A percentile compares a stretch with the other conserved stretches of the same genome.
Conservation (phyloP, 2,113 vertebrate genomes). For the crab-eating macaque (Macaca fascicularis) region T2T-MFA8v1.1 NC_088375.1:137304501-137305000, state of each 20-base stretch:
- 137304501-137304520: neutral
- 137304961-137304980: neutral
- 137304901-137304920: neutral
- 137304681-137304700: neutral
- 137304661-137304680: neutral
- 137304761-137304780: neutral
- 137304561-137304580: neutral
- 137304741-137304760: neutral
- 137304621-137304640: neutral
- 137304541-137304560: slow-evolving; percentile 31
- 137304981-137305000: neutral
- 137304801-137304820: neutral
- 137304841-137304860: neutral
- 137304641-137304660: neutral
- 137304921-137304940: neutral
- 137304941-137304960: neutral
- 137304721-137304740: neutral
- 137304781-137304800: neutral
- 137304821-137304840: neutral
- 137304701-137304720: neutral
- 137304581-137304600: slow-evolving; percentile 29
- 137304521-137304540: slow-evolving; percentile 51
- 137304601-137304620: slow-evolving; percentile 36
- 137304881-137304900: neutral
- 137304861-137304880: neutral